Evolutionary conservation across 2,888 invertebrate genomes (phyloP).

Genomic region (Rhamphomyia laevipes): DNA sequence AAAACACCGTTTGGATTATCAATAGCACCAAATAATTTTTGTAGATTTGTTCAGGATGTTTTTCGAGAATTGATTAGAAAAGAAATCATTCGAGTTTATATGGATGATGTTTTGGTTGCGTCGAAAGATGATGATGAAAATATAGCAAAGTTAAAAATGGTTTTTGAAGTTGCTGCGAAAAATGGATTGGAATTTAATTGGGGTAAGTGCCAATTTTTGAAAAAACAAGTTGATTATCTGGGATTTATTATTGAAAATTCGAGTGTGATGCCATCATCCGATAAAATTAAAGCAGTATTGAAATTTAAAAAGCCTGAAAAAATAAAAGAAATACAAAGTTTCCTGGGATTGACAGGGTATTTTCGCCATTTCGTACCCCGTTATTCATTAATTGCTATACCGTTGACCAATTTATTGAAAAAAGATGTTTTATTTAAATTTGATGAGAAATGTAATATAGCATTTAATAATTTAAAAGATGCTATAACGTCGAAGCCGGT

Average conservation of each 20-base stretch:
- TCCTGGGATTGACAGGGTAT: too few relatives aligned
- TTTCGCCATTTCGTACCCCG: too few relatives aligned
- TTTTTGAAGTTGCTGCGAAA: slow-evolving; percentile 6
- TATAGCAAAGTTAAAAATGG: slow-evolving; percentile 9
- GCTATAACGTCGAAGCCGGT: too few relatives aligned
- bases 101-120: slow-evolving; percentile 23
- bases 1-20: slow-evolving; percentile 30
- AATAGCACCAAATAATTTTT: slow-evolving; percentile 23
- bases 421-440: too few relatives aligned
- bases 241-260: slow-evolving; percentile 14
- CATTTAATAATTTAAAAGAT: too few relatives aligned
- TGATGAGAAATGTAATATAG: too few relatives aligned
- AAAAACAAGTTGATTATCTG: slow-evolving; percentile 13
- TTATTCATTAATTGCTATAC: too few relatives aligned
- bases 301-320: too few relatives aligned
- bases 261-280: slow-evolving; percentile 15
- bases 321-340: too few relatives aligned
- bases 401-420: too few relatives aligned
- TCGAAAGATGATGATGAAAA: slow-evolving; percentile 11
- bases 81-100: slow-evolving; percentile 17
- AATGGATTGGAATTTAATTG: slow-evolving; percentile 12
- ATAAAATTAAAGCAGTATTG: slow-evolving; percentile 18
- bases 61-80: too few relatives aligned
- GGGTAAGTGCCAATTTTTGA: slow-evolving; percentile 14
- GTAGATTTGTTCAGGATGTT: too few relatives aligned